Conservation (phyloP, 2,888 invertebrate genomes). For the Hyposoter dolosus region DNA sequence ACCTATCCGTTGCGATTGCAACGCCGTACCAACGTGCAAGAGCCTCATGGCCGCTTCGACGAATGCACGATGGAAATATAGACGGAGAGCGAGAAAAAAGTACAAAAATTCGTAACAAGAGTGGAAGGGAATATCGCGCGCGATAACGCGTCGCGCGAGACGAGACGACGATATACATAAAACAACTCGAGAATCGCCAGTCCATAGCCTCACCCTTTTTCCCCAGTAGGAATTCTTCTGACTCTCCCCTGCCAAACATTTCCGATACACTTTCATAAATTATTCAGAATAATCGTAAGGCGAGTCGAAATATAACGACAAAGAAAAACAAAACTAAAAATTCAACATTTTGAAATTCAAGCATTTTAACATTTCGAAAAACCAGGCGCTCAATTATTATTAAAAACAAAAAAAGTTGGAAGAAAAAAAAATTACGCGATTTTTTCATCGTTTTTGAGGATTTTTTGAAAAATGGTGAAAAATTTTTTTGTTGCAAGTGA, state of each 20-base stretch:
- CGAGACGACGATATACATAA: constrained; percentile 50
- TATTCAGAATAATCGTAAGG: constrained; percentile 52
- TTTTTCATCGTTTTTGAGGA: too few species aligned
- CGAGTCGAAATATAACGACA: constrained; percentile 38
- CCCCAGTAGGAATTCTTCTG: constrained; percentile 53
- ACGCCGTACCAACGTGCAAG: constrained; percentile 77
- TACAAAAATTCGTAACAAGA: constrained; percentile 35
- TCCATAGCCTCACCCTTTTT: constrained; percentile 66
- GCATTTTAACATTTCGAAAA: too few species aligned
- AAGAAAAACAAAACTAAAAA: background rate
- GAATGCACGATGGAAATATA: background rate
- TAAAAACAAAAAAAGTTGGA: background rate
- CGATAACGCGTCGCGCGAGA: constrained; percentile 60
- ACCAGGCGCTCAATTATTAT: background rate
- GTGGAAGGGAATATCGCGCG: constrained; percentile 32
- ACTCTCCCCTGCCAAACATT: constrained; percentile 26
- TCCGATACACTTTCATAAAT: constrained; percentile 66
- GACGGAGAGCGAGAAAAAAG: constrained; percentile 26
- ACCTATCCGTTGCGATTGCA: constrained; percentile 81
- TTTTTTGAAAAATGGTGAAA: too few species aligned
- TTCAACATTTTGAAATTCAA: too few species aligned
- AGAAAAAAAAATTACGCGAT: background rate
- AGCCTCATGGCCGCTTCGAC: constrained; percentile 39
- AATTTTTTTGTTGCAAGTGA: background rate
- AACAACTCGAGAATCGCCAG: constrained; percentile 39